These are phyloP conservation scores for Elephantulus edwardii DNA, from an alignment of 2,113 vertebrate species.

Conservation along the genomic window DNA sequence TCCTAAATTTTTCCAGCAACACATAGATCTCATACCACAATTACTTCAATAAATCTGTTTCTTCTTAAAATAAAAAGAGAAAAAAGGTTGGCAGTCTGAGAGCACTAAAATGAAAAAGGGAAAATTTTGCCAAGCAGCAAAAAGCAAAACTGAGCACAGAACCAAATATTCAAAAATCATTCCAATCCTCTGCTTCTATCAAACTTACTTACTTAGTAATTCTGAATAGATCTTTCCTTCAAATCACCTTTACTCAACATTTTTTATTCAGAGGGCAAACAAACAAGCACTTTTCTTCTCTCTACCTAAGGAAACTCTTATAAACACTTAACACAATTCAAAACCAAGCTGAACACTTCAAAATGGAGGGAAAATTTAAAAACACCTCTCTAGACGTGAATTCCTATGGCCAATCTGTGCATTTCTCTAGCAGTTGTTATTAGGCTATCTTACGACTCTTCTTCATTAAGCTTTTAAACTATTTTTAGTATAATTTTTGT, in stretches of 20 bases:
- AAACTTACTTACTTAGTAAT: conserved; percentile 22
- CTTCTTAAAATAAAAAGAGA: neutral
- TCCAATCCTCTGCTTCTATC: conserved; percentile 23
- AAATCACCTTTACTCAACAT: neutral
- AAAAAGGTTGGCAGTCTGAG: neutral
- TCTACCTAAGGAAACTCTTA: neutral
- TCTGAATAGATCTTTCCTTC: neutral
- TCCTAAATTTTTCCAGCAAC: neutral
- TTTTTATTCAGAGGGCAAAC: neutral
- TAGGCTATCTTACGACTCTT: neutral
- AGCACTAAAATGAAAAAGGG: neutral
- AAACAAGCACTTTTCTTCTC: neutral
- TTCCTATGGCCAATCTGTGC: neutral
- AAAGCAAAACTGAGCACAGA: neutral
- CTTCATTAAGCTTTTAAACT: neutral
- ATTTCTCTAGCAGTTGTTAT: neutral
- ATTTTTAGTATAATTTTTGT: neutral
- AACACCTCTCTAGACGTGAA: neutral
- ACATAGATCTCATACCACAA: too few relatives aligned
- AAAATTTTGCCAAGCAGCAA: neutral
- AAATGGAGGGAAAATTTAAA: neutral
- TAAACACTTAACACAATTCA: neutral
- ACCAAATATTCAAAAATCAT: conserved; percentile 47
- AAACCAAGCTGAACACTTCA: neutral
- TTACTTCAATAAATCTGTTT: neutral